Evolutionary conservation across 2,888 invertebrate genomes (phyloP), one percentile per base, ranked within the genome.

Genomic region (Laothoe populi): DNA sequence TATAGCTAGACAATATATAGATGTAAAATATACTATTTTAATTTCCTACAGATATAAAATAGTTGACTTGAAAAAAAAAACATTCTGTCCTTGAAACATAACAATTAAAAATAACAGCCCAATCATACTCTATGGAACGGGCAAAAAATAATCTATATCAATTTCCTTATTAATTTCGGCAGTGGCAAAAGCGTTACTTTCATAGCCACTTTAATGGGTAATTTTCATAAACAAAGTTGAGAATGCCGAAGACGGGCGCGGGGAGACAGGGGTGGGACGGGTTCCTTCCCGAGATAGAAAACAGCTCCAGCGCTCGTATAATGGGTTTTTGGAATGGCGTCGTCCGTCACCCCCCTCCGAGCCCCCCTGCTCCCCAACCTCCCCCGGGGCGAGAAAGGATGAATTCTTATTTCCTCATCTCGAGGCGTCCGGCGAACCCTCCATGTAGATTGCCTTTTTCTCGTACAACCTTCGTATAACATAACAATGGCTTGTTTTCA

Each of bases 251-350:
- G 82, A 79, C 64, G 73, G 71, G 78, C 75, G 75, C 74, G 71
- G 46, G 74, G 77, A 78, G 75, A 71, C 66, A 70, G 76, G 78
- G 76, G 71, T 73, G 74, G 69, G 75, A 80, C 84, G 85, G 83
- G 84, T 91, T 93, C 90, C 83, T 85, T 84, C 88, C 89, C 92
- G 86, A 93, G 86, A 87, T 88, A 91, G 88, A 93, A 94, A 94
- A 94, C 94, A 94, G 94, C 93, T 92, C 94, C 90, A 87, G 93
- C 90, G 94, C 93, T 94, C 93, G 94, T 94, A 94, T 94, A 94
- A 94, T 94, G 94, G 94, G 93, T 94, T 94, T 94, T 93, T 93
- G 95, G 94, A 95, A 95, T 95, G 94, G 94, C 94, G 94, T 94
- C 94, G 94, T 94, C 94, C 94, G 93, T 94, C 95, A 94, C 94